Evolutionary conservation across 2,113 vertebrate species (phyloP).

Genomic region (Centropus bengalensis): DNA sequence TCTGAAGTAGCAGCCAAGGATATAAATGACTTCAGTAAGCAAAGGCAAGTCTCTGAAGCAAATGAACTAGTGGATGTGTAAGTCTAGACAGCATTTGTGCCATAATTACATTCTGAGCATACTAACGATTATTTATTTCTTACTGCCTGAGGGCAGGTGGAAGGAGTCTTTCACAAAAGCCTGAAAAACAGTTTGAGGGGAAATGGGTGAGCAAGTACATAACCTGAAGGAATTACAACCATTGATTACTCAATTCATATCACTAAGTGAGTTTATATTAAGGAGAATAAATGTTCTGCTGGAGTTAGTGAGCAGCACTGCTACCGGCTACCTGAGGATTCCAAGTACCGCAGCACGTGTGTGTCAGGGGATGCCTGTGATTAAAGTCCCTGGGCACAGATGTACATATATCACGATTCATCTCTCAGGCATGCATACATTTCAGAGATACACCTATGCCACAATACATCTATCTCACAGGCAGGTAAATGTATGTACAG

Average conservation of each 20-base stretch:
- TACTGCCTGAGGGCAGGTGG: slow-evolving; percentile 23
- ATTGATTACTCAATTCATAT: not conserved
- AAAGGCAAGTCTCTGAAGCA: slow-evolving; percentile 7
- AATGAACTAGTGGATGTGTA: slow-evolving; percentile 21
- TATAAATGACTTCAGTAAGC: not conserved
- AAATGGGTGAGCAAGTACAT: not conserved
- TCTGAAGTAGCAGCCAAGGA: not conserved
- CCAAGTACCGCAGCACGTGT: accelerated
- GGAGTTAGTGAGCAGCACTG: not conserved
- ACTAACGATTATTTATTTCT: slow-evolving; percentile 39
- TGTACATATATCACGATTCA: not conserved
- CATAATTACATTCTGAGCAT: not conserved
- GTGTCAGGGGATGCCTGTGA: not conserved
- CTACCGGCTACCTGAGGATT: not conserved
- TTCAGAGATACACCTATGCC: not conserved
- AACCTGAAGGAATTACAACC: slow-evolving; percentile 16
- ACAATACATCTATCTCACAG: not conserved
- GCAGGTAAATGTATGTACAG: not conserved
- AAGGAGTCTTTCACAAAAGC: slow-evolving; percentile 8
- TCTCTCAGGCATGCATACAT: not conserved
- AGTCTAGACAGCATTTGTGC: slow-evolving; percentile 37
- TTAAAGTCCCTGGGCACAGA: too few relatives aligned
- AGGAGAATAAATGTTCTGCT: not conserved
- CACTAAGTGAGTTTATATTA: not conserved
- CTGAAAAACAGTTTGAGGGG: not conserved